Evolutionary conservation across 2,888 invertebrate genomes (phyloP).

Genomic region (Pterobdella sp.): DNA sequence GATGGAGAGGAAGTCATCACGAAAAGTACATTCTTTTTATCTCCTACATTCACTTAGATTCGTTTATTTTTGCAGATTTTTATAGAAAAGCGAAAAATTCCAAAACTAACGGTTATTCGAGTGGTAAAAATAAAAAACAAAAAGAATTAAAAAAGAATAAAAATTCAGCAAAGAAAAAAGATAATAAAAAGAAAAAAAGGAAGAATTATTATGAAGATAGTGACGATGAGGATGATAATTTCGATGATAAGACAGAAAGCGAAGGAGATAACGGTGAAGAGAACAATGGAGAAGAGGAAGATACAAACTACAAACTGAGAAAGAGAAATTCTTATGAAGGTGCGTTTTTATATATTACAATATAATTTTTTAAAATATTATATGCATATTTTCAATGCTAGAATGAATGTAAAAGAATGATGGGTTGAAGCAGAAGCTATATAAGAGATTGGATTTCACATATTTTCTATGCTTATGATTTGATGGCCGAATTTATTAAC

Average conservation of each 20-base stretch:
- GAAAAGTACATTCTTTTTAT: neutral
- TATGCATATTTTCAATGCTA: too few species aligned
- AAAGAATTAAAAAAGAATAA: neutral
- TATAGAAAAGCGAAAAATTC: neutral
- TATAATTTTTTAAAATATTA: too few species aligned
- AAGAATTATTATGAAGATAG: neutral
- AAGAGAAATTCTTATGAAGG: neutral
- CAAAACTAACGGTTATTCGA: neutral
- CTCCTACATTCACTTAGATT: neutral
- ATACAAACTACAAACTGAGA: neutral
- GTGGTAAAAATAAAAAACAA: neutral
- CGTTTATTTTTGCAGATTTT: neutral
- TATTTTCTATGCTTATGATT: too few species aligned
- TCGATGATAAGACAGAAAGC: conserved; percentile 12
- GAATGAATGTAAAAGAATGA: too few species aligned
- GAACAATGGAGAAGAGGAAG: neutral
- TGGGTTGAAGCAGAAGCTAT: too few species aligned
- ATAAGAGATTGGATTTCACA: too few species aligned
- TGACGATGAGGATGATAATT: conserved; percentile 10
- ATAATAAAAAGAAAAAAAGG: neutral
- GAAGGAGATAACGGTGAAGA: conserved; percentile 1
- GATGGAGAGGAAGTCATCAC: conserved; percentile 13
- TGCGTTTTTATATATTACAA: too few species aligned
- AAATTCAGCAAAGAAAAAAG: neutral
- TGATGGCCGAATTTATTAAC: too few species aligned